These are phyloP conservation scores for Poliocrania exsul DNA, from an alignment of 2,797 vertebrate genomes.

Conservation along the genomic window DNA sequence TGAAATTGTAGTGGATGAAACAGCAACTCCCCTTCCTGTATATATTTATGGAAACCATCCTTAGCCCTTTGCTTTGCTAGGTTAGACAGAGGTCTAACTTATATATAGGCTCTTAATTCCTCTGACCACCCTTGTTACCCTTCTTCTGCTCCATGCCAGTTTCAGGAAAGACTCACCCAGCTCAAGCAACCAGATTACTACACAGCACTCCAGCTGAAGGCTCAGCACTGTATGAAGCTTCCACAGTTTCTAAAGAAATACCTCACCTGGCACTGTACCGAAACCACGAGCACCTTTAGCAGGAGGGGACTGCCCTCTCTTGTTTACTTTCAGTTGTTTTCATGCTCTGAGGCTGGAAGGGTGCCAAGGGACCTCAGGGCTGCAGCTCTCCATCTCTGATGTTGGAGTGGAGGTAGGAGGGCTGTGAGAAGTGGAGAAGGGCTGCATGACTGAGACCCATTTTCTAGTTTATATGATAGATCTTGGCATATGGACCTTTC, in stretches of 20 bases:
- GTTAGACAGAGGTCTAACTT: not conserved
- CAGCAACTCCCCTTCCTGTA: not conserved
- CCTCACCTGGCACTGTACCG: not conserved
- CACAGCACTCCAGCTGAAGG: not conserved
- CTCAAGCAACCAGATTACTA: not conserved
- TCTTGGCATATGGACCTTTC: not conserved
- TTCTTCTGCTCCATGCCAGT: not conserved
- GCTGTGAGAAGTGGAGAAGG: not conserved
- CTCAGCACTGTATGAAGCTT: not conserved
- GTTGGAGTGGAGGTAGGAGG: not conserved
- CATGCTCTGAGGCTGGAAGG: not conserved
- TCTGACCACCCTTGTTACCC: not conserved
- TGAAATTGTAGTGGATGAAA: not conserved
- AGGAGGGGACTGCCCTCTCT: not conserved
- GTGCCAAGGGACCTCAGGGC: not conserved
- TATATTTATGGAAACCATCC: not conserved
- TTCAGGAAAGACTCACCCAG: not conserved
- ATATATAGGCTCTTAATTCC: not conserved
- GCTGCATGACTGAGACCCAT: accelerated
- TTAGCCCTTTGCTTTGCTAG: not conserved
- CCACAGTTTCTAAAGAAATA: not conserved
- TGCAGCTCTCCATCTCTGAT: not conserved
- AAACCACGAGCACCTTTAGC: not conserved
- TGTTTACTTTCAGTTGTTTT: not conserved
- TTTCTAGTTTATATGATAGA: not conserved